Evolutionary conservation across 2,888 invertebrate genomes (phyloP), one percentile per base, ranked within the genome.

Genomic region (Emmelina monodactyla): DNA sequence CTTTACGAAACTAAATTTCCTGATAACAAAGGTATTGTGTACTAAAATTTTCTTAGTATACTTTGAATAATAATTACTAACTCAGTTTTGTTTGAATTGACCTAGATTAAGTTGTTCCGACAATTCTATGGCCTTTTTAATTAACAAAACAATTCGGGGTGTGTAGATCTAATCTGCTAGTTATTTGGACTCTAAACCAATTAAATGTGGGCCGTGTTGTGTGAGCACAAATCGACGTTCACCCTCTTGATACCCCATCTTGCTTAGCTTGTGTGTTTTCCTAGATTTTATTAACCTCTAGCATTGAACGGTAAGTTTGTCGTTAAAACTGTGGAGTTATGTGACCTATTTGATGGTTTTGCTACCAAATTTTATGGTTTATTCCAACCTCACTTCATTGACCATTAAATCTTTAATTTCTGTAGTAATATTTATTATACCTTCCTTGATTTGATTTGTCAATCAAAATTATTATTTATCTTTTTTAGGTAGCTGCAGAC

Each of bases 401-500:
- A 5, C 5, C 9, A 9, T 9, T 5, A 19, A 19, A 19, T 19
- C 9, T 5, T 9, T 9, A 19, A 19, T 19, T 19, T 19, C 19
- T 6, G 5, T 19, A 6, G 5, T 19, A 19, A 19, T 19, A 9
- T 9, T 19, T 19, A 9, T 19, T 19, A 6, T 9, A 6, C 19
- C 5, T 6, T 19, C 19, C 9, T 19, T 19, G 5, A 5, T 19
- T 19, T 19, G 5, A 6, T 19, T 19, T 19, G 19, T 19, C n/a
- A n/a, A 4, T n/a, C n/a, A n/a, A n/a, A n/a, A n/a, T 25, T 41
- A 43, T 44, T 49, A 47, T 59, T 53, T 58, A 55, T 45, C 50
- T 46, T 66, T 71, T 76, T 51, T 75, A 78, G 75, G 71, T 68
- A 60, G 61, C 54, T 57, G 60, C 67, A 62, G 64, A 58, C 53